These are phyloP conservation scores for Hoplodrina ambigua DNA, from an alignment of 2,888 invertebrate genomes.

Conservation along the genomic window DNA sequence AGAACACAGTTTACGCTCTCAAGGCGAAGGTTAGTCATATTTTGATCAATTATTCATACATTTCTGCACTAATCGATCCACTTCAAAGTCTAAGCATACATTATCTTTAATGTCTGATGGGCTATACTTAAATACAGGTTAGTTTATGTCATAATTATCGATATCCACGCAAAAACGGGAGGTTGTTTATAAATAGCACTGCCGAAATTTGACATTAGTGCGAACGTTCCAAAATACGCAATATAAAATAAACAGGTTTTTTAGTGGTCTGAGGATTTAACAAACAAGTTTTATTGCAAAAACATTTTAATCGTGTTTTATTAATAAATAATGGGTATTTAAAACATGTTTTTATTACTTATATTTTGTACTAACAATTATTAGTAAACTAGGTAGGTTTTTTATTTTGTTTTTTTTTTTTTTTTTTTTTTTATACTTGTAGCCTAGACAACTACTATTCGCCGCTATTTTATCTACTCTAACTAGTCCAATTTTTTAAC, in stretches of 20 bases:
- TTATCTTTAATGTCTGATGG: background rate
- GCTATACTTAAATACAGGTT: slow-evolving; percentile 13
- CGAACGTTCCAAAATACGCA: slow-evolving; percentile 64
- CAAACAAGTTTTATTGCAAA: slow-evolving; percentile 6
- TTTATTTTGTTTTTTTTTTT: no score
- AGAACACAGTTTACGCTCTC: slow-evolving; percentile 85
- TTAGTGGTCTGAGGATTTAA: background rate
- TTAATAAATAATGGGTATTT: background rate
- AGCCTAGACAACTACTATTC: no score
- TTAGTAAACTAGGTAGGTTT: no score
- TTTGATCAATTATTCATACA: slow-evolving; percentile 45
- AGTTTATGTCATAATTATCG: slow-evolving; percentile 69
- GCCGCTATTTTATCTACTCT: no score
- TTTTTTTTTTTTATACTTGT: background rate
- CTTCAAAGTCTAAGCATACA: background rate
- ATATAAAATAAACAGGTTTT: slow-evolving; percentile 27
- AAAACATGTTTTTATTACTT: background rate
- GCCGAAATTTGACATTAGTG: slow-evolving; percentile 70
- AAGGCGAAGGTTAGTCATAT: slow-evolving; percentile 85
- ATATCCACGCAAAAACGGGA: slow-evolving; percentile 65
- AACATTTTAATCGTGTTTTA: slow-evolving; percentile 2
- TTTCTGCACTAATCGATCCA: slow-evolving; percentile 39
- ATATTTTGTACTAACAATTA: background rate
- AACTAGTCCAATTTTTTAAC: no score
- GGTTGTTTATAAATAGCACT: slow-evolving; percentile 80